Evolutionary conservation across 2,888 invertebrate genomes (phyloP), one percentile per base, ranked within the genome.

Genomic region (Aphidoletes aphidimyza): DNA sequence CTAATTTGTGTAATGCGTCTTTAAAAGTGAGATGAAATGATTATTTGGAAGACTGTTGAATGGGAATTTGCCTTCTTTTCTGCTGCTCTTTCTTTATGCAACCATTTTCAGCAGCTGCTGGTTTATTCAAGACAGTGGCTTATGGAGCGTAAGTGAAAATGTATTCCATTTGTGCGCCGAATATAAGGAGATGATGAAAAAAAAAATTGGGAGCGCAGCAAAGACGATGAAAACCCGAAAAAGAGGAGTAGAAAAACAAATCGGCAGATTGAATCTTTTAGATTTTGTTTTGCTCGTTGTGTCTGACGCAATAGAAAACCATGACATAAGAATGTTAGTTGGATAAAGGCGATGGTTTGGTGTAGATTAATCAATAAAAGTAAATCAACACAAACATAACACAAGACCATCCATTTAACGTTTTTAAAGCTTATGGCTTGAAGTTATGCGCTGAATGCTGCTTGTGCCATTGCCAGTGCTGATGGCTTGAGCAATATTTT

Each of bases 1-100:
- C 81, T 81, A 81, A 81, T 81, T 81, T 81, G 81, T 81, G 81
- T 81, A 81, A 81, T 81, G 81, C 81, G 81, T 81, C 81, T 81
- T 81, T 81, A 81, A 81, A 81, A 37, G 81, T 81, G 22, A 81
- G 81, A 81, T 81, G 81, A 81, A 81, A 81, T 81, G 81, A 81
- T 81, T 81, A 81, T 81, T 81, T 37, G 36, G 81, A 37, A 81
- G 81, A 81, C 81, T 81, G 81, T 81, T 81, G 81, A 81, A 81
- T 81, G 81, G 81, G 22, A 81, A n/a, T n/a, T n/a, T n/a, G n/a
- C n/a, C n/a, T n/a, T n/a, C n/a, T n/a, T 54, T 5, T 37, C 14
- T n/a, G 81, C 81, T 36, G 81, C 37, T 81, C 37, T 81, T 81
- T 81, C 30, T 30, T 30, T n/a, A 54, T 54, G 54, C 54, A 34